phyloP scores from a whole-genome alignment of 2,888 invertebrate species.

The Thelaira solivaga region DNA sequence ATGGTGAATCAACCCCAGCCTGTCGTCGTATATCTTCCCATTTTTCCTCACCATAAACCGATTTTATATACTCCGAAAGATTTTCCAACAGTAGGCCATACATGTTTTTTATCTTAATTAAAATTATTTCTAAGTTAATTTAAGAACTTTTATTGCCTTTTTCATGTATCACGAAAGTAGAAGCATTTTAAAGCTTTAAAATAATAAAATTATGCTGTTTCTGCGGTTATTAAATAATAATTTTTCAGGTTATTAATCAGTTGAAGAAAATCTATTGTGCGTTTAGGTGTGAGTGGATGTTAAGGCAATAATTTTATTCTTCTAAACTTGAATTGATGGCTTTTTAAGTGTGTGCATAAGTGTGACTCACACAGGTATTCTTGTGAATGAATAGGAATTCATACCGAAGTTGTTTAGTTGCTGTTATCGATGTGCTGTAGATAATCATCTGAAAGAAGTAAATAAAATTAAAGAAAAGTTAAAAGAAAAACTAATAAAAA shows the following conservation, averaged over 20 bases:
- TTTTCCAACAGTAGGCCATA: conserved; percentile 97
- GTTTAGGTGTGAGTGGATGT: background rate
- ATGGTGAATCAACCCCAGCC: conserved; percentile 91
- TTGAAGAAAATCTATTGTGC: too few species aligned
- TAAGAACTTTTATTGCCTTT: background rate
- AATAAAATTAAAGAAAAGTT: background rate
- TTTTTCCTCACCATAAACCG: conserved; percentile 94
- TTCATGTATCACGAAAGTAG: background rate
- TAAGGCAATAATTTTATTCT: background rate
- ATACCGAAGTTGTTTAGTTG: background rate
- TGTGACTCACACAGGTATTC: conserved; percentile 6
- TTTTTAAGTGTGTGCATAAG: conserved; percentile 13
- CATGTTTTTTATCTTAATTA: conserved; percentile 80
- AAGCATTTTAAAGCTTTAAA: background rate
- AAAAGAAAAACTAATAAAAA: too few species aligned
- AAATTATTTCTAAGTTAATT: too few species aligned
- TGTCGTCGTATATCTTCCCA: conserved; percentile 94
- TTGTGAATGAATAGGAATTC: background rate
- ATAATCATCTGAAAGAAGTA: conserved; percentile 33
- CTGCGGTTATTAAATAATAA: too few species aligned
- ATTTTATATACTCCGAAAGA: conserved; percentile 93
- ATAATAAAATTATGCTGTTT: background rate
- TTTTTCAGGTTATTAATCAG: too few species aligned
- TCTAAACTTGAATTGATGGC: conserved; percentile 26
- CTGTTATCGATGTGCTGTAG: background rate